Evolutionary conservation across 2,797 vertebrate genomes (phyloP), one percentile per base, ranked within the genome.

Genomic region (Amphiprion clarkii): DNA sequence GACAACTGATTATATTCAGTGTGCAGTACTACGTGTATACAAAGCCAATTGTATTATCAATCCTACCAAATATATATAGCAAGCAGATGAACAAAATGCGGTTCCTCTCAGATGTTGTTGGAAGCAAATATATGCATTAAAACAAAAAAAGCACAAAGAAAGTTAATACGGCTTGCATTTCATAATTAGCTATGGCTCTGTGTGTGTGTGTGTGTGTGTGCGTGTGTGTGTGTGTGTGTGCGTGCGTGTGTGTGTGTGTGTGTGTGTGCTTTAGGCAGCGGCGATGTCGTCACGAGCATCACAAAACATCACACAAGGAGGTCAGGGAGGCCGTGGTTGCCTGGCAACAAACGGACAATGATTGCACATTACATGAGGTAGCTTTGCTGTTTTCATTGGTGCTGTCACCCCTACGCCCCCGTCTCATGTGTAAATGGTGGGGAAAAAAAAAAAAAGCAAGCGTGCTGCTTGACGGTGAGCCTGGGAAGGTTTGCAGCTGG

Each of bases 271-370:
- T 60, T n/a, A 21, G 16, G 57, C 2, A 16, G 5, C 17, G 31
- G 39, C 29, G 58, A 21, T 63, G 44, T 58, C 46, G 51, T 65
- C 54, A 57, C 19, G 3, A 31, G 4, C 17, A 27, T 57, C 33
- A 56, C 71, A 53, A 53, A 65, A 69, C 53, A 75, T 27, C 36
- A 71, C 58, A 52, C 36, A 76, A 65, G 56, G 64, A 79, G 85
- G 73, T 79, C 74, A 67, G 36, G 55, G 78, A 79, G 67, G 46
- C 59, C 6, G 4, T 9, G 5, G 88, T 92, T 92, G 80, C 92
- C 79, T 66, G 58, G 92, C 78, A 92, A 91, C 86, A 77, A 21
- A 65, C 56, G 64, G 67, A 76, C 56, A 78, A 81, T 71, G 71
- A 74, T 27, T 70, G 52, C 63, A 63, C 21, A 33, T 81, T 42